Conservation (phyloP, 2,113 vertebrate genomes). For the Telmatochromis sp. region DNA sequence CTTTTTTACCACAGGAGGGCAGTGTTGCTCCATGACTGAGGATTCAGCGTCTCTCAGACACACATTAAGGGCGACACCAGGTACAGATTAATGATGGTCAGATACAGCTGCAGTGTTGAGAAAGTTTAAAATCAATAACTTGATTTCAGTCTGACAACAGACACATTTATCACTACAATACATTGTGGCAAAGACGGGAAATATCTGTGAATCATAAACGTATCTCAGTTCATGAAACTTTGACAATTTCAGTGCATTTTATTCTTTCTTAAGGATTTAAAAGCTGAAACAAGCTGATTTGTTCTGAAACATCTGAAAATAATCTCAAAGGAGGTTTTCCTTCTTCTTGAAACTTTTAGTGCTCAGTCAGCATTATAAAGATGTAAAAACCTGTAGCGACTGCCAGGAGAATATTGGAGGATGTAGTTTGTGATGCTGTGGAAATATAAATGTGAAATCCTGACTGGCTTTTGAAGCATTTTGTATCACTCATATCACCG, state of each 20-base stretch:
- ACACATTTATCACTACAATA: not conserved
- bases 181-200: not conserved
- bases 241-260: not conserved
- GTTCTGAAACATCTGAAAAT: not conserved
- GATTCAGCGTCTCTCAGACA: not conserved
- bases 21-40: not conserved
- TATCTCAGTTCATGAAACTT: not conserved
- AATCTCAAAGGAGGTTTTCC: not conserved
- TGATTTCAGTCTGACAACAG: not conserved
- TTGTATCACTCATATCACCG: rapidly evolving
- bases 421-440: not conserved
- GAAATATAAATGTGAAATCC: not conserved
- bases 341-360: not conserved
- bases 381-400: not conserved
- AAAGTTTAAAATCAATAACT: not conserved
- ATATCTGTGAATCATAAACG: not conserved
- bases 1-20: not conserved
- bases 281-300: not conserved
- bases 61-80: not conserved
- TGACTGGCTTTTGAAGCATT: not conserved
- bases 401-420: not conserved
- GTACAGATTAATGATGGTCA: not conserved
- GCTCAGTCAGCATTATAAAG: not conserved
- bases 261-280: not conserved
- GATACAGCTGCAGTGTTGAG: not conserved